A percentile compares a stretch with the other conserved stretches of the same genome.
Conservation (phyloP, 2,797 vertebrate genomes). For the Catharus ustulatus region DNA sequence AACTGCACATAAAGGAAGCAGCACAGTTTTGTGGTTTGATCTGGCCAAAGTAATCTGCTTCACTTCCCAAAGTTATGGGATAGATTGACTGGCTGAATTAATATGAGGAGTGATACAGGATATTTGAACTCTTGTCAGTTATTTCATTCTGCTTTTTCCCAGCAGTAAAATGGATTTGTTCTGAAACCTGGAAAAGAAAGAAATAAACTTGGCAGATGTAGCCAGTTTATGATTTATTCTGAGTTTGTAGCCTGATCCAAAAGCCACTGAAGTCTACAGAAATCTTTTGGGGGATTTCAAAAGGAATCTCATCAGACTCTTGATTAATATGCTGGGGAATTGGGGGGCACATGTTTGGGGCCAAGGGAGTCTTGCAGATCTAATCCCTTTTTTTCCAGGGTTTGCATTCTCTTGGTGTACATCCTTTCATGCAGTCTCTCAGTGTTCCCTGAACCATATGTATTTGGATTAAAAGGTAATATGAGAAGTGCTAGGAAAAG, state of each 20-base stretch:
- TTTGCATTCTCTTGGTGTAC: conserved; percentile 36
- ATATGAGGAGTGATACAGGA: conserved; percentile 13
- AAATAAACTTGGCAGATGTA: conserved; percentile 60
- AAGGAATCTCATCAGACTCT: conserved; percentile 44
- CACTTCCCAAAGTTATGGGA: not conserved
- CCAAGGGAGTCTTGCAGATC: conserved; percentile 29
- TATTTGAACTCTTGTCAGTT: conserved; percentile 52
- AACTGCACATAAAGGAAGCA: not conserved
- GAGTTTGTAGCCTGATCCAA: conserved; percentile 53
- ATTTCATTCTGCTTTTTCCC: conserved; percentile 59
- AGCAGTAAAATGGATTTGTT: conserved; percentile 61
- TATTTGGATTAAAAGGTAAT: conserved; percentile 62
- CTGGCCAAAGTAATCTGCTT: conserved; percentile 24
- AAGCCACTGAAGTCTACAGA: conserved; percentile 40
- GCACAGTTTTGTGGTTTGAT: not conserved
- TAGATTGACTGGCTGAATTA: conserved; percentile 32
- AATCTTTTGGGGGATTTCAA: conserved; percentile 56
- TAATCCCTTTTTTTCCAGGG: conserved; percentile 27
- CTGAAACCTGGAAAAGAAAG: conserved; percentile 53
- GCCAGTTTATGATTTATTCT: conserved; percentile 55
- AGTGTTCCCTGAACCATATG: conserved; percentile 42
- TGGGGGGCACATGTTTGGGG: not conserved
- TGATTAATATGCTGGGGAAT: conserved; percentile 55
- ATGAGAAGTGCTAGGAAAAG: conserved; percentile 46
- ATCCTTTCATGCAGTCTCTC: conserved; percentile 41